A percentile compares a stretch with the other conserved stretches of the same genome.
Evolutionary conservation across 2,888 invertebrate genomes (phyloP).

Genomic region (Pristionchus japonicus): DNA sequence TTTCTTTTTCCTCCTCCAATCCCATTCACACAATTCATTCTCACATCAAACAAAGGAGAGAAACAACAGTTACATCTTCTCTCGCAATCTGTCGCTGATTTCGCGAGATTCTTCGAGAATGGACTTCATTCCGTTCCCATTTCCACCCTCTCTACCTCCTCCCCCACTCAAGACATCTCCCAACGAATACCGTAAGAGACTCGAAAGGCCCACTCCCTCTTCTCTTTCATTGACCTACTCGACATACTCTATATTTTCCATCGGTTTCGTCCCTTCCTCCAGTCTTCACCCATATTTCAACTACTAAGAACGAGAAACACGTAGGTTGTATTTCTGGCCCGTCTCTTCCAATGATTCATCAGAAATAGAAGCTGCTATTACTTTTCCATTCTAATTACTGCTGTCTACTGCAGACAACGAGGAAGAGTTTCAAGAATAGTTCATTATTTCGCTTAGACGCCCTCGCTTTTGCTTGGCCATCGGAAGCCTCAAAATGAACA

Average conservation of each 20-base stretch:
- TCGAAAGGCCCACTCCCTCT: background rate
- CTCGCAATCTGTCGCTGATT: background rate
- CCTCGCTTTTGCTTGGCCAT: background rate
- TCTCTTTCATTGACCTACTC: background rate
- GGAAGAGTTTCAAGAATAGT: background rate
- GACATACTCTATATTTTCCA: background rate
- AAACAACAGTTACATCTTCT: conserved; percentile 37
- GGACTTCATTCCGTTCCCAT: background rate
- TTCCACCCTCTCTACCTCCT: background rate
- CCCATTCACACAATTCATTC: conserved; percentile 41
- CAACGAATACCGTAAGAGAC: background rate
- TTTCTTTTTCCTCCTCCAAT: background rate
- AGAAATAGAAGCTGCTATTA: background rate
- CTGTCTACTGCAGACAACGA: background rate
- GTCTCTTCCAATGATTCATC: background rate
- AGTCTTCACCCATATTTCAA: background rate
- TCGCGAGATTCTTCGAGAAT: background rate
- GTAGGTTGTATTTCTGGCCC: background rate
- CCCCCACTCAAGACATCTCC: background rate
- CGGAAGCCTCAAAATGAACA: conserved; percentile 24
- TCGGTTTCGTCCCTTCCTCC: background rate
- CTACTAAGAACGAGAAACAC: background rate
- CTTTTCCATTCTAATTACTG: background rate
- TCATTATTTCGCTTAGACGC: background rate
- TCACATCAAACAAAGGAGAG: conserved; percentile 15